Evolutionary conservation across 2,113 vertebrate species (phyloP).

Genomic region (Peucedramus taeniatus): DNA sequence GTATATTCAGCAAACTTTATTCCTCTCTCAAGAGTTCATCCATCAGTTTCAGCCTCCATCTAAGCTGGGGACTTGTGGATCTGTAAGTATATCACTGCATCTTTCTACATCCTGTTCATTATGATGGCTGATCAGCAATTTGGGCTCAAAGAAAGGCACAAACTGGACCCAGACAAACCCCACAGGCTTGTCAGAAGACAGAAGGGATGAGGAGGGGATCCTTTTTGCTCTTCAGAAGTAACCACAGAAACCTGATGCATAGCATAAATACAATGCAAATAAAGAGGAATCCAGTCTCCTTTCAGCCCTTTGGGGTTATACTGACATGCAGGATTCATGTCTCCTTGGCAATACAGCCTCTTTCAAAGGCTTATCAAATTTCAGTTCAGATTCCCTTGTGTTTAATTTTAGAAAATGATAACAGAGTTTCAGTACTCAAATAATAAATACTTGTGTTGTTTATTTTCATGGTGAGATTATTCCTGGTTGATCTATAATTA

Average conservation of each 20-base stretch:
- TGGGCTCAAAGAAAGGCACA: not conserved
- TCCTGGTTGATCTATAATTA: not conserved
- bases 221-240: not conserved
- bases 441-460: not conserved
- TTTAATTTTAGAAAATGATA: not conserved
- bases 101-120: not conserved
- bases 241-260: not conserved
- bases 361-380: not conserved
- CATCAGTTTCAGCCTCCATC: not conserved
- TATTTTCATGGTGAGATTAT: not conserved
- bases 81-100: not conserved
- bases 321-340: not conserved
- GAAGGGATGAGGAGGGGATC: not conserved
- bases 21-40: slow-evolving; percentile 24
- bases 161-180: not conserved
- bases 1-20: slow-evolving; percentile 42
- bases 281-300: not conserved
- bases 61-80: not conserved
- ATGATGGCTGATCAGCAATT: not conserved
- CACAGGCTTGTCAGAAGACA: not conserved
- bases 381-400: not conserved
- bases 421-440: not conserved
- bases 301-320: not conserved
- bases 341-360: not conserved
- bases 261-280: not conserved